Evolutionary conservation across 2,113 vertebrate species (phyloP).

Genomic region (Percopsis transmontana): DNA sequence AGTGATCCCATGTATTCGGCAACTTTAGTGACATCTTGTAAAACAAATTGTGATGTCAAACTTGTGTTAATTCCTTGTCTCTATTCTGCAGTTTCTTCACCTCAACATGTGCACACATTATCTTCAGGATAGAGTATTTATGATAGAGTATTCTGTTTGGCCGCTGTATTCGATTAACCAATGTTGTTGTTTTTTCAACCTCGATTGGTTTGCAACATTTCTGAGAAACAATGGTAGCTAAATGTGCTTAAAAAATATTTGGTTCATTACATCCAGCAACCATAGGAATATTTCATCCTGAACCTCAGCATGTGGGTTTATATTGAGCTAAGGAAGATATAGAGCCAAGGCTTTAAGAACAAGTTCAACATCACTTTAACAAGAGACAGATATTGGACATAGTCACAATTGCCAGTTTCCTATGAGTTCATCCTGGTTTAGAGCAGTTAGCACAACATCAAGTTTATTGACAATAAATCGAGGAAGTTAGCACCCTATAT

Average conservation of each 20-base stretch:
- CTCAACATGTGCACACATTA: too few species aligned
- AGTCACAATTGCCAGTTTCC: not conserved
- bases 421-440: not conserved
- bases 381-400: too few species aligned
- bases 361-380: not conserved
- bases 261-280: too few species aligned
- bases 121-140: too few species aligned
- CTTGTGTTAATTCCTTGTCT: too few species aligned
- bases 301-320: too few species aligned
- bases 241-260: too few species aligned
- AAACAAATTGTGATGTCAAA: not conserved
- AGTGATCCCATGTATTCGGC: not conserved
- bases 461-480: slow-evolving; percentile 8
- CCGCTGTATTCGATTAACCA: not conserved
- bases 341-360: too few species aligned
- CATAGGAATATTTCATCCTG: too few species aligned
- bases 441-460: not conserved
- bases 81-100: not conserved
- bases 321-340: too few species aligned
- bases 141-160: not conserved
- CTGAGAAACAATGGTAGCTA: too few species aligned
- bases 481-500: slow-evolving; percentile 13
- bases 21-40: not conserved
- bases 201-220: not conserved
- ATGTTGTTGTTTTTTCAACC: not conserved